Base-by-base conservation (phyloP, 2,113 vertebrate species). In the Gymnorhina tibicen region DNA sequence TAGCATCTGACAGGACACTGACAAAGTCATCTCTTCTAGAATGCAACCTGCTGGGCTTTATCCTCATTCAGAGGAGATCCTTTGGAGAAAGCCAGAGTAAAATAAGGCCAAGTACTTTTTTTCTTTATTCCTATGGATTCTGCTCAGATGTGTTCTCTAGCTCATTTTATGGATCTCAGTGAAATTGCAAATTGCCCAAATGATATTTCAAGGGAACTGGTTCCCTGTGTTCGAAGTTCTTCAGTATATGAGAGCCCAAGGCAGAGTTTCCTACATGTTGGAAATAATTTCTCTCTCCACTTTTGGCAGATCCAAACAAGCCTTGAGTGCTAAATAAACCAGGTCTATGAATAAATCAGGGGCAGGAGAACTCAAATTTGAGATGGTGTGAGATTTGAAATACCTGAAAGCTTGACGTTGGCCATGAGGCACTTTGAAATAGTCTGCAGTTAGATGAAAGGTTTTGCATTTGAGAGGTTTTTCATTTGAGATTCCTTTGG, bases 331-430 rank as follows among this genome's bases (percentile, higher is more conserved):
- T 97, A 86, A 87, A 94, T 92, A 95, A 96, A 87, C 73, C 62
- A 68, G 73, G 80, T 76, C 91, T 95, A 56, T 94, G 95, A 95
- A 96, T 96, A 95, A 97, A 97, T 95, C 90, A 90, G 82, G 78
- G 63, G 72, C 24, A 67, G 58, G 42, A 62, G 59, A 95, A 63
- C 68, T 92, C 76, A 52, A 26, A 84, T 81, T 53, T 59, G 75
- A 94, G 85, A 77, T 90, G 59, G 13, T 78, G 68, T 42, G 83
- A 96, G 58, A 75, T 78, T 64, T 53, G 83, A 92, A 82, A 75
- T 56, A 89, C 95, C 68, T 30, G 73, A 84, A 84, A 87, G 35
- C 83, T 84, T 67, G 47, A 37, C 2, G 0, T 47, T 87, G 94
- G 91, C 95, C 96, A 94, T 4, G 68, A 91, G 95, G 93, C 87